These are phyloP conservation scores for Rhadina sibilatrix DNA, from an alignment of 2,113 vertebrate genomes.

Conservation along the genomic window DNA sequence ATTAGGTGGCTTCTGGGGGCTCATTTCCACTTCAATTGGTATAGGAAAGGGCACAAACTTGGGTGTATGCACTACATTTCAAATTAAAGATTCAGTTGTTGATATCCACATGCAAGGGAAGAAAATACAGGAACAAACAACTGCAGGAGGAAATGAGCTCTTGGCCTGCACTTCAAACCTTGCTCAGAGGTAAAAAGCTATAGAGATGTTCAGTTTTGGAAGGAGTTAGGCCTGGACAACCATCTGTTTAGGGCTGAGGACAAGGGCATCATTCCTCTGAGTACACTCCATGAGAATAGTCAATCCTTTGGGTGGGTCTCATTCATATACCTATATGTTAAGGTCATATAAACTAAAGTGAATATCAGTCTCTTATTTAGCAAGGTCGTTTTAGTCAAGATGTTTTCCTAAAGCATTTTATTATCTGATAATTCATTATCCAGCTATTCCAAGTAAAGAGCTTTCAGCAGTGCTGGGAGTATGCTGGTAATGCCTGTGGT, in stretches of 20 bases:
- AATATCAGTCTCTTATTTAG: background rate
- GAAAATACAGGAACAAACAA: background rate
- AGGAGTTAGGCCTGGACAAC: background rate
- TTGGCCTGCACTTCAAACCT: background rate
- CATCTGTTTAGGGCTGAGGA: background rate
- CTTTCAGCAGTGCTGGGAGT: background rate
- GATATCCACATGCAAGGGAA: background rate
- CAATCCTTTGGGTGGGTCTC: background rate
- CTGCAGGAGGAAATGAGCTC: background rate
- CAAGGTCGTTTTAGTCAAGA: background rate
- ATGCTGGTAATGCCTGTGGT: background rate
- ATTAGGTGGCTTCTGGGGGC: background rate
- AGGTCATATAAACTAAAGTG: background rate
- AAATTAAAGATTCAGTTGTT: background rate
- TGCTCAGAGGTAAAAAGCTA: background rate
- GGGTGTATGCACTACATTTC: background rate
- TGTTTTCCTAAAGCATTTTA: background rate
- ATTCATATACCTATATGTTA: background rate
- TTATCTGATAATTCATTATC: background rate
- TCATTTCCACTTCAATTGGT: background rate
- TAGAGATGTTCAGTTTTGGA: background rate
- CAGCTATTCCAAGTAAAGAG: background rate
- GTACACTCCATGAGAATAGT: background rate
- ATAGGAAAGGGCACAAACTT: background rate
- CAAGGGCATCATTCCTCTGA: background rate